Percentiles rank a stretch among this genome's conserved stretches.
Conservation (phyloP, 2,888 invertebrate genomes). For the Caenorhabditis doughertyi region DNA sequence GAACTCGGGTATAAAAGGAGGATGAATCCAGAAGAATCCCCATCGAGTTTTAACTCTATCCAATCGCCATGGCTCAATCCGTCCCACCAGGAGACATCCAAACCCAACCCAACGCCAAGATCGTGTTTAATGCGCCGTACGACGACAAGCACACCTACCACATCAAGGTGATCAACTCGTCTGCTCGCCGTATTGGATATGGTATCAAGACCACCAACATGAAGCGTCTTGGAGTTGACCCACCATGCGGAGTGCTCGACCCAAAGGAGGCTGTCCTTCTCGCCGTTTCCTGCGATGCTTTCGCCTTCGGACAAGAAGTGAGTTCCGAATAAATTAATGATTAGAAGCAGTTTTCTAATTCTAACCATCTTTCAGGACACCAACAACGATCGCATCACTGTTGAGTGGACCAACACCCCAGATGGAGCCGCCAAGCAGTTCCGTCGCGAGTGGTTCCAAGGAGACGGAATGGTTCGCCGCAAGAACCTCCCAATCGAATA, state of each 20-base stretch:
- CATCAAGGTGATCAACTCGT: conserved; percentile 72
- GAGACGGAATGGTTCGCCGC: conserved; percentile 74
- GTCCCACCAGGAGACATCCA: conserved; percentile 68
- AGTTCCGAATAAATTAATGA: no score
- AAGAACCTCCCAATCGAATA: conserved; percentile 71
- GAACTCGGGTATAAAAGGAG: background rate
- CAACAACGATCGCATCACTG: conserved; percentile 73
- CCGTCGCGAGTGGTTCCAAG: conserved; percentile 76
- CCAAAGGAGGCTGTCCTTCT: conserved; percentile 33
- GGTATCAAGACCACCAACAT: conserved; percentile 73
- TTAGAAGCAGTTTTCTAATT: no score
- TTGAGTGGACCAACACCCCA: conserved; percentile 74
- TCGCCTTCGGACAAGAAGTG: conserved; percentile 5
- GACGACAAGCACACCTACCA: conserved; percentile 79
- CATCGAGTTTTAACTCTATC: conserved; percentile 7
- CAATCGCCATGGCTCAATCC: conserved; percentile 56
- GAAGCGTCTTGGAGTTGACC: conserved; percentile 51
- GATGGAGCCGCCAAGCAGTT: conserved; percentile 71
- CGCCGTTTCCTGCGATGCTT: conserved; percentile 28
- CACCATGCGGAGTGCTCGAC: conserved; percentile 31
- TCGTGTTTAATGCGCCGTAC: conserved; percentile 67
- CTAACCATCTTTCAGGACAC: conserved; percentile 60
- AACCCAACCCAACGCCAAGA: conserved; percentile 69
- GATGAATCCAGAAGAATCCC: background rate
- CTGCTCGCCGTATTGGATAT: conserved; percentile 66